Base-by-base conservation (phyloP, 2,797 vertebrate species). In the Rhyacichthys aspro region DNA sequence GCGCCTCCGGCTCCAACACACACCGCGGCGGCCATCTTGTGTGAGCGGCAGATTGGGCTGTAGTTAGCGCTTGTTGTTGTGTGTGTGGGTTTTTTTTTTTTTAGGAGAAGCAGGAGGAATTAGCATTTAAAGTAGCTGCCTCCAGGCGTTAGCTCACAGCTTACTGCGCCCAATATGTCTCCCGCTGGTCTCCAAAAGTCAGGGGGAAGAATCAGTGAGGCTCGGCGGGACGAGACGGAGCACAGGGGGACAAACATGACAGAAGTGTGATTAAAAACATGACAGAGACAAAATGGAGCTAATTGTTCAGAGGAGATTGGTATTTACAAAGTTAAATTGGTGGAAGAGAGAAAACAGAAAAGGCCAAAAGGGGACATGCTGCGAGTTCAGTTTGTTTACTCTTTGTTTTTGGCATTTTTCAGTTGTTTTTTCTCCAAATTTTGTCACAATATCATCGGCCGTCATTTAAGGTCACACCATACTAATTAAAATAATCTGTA, bases 101-200 rank as follows among this genome's bases (percentile, higher is more conserved):
- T 28, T 28, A 56, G 41, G 46, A 54, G 53, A 67, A 56, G 62
- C 34, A 47, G 55, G 16, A 18, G 53, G 74, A 89, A 91, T 92
- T 91, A 90, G 87, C 90, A 91, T 92, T 88, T 89, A 90, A 89
- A 91, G 85, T 87, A 89, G 71, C 76, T 73, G 65, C 86, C 82
- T 83, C 65, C 83, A 74, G 82, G 85, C 82, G 70, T 85, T 28
- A 28, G 23, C 23, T 28, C 23, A 28, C 23, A 28, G 23, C 23
- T 28, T 28, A 28, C 76, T 85, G 77, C 76, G 77, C 81, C 66
- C 89, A 85, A 73, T 79, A 81, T 85, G 76, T 43, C n/a, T 77
- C 87, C 87, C 8, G 74, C 85, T 76, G 85, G 62, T 67, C 78
- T 70, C 72, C 43, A 79, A 80, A 79, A 79, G 45, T 66, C 45